Conservation (phyloP, 2,113 vertebrate species). For the Salvator merianae region DNA sequence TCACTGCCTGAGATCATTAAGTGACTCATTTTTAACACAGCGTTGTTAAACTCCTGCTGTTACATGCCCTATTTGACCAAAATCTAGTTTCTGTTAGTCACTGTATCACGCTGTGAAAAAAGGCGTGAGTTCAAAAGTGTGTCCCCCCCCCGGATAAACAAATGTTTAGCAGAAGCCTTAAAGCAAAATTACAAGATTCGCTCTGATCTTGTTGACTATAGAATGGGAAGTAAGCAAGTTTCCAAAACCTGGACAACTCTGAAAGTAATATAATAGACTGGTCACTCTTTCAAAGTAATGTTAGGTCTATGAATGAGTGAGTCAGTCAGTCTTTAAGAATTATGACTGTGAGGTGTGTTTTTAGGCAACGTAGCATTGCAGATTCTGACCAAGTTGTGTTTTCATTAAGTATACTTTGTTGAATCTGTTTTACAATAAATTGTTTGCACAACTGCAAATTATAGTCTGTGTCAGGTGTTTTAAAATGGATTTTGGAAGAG, state of each 20-base stretch:
- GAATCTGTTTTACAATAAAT: background rate
- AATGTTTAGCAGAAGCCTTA: background rate
- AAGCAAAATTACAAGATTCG: conserved; percentile 12
- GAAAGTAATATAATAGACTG: conserved; percentile 8
- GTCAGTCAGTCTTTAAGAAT: too few species aligned
- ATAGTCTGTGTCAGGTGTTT: background rate
- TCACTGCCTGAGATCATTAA: conserved; percentile 45
- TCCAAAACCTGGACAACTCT: background rate
- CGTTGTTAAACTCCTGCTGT: conserved; percentile 39
- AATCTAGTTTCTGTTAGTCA: conserved; percentile 39
- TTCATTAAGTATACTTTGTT: background rate
- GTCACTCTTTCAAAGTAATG: background rate
- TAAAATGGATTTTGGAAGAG: background rate
- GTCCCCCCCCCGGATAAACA: conserved; percentile 36
- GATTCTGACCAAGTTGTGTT: background rate
- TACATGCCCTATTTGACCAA: conserved; percentile 37
- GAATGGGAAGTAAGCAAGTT: conserved; percentile 2
- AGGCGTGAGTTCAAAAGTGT: conserved; percentile 20
- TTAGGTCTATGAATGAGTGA: too few species aligned
- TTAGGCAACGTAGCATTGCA: background rate
- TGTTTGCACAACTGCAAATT: background rate
- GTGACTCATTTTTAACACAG: conserved; percentile 52
- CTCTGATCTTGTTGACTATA: background rate
- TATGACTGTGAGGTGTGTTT: background rate
- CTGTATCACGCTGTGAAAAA: conserved; percentile 41